Percentiles rank a stretch among this genome's conserved stretches.
phyloP scores from a whole-genome alignment of 2,888 invertebrate genomes.

The Meta bourneti region DNA sequence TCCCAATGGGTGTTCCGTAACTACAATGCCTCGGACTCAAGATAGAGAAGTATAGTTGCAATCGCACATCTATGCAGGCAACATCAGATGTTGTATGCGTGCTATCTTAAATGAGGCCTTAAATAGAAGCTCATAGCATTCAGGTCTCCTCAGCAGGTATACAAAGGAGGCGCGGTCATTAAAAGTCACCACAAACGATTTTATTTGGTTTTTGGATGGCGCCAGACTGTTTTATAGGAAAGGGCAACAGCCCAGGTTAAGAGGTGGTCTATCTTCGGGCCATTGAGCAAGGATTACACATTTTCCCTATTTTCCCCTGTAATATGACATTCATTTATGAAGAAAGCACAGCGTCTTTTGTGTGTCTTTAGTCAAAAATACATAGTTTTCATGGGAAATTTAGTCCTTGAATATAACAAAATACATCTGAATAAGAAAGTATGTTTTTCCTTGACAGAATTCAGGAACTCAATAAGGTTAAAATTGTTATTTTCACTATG shows the following conservation, averaged over 20 bases:
- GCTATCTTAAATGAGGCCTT: not conserved
- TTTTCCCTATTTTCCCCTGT: not conserved
- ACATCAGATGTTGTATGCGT: not conserved
- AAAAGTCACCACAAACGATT: constrained; percentile 25
- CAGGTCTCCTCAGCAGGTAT: constrained; percentile 17
- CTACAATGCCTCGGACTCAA: not conserved
- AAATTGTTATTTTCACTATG: too few species aligned
- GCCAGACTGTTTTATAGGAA: constrained; percentile 21
- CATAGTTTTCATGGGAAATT: too few species aligned
- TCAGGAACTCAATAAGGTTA: too few species aligned
- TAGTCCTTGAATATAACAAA: too few species aligned
- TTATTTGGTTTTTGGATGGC: constrained; percentile 20
- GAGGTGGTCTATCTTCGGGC: not conserved
- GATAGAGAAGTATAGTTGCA: constrained; percentile 4
- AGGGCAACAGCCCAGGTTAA: not conserved
- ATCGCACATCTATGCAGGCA: constrained; percentile 10
- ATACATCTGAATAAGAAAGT: too few species aligned
- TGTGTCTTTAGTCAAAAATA: too few species aligned
- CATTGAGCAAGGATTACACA: not conserved
- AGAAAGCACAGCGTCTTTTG: too few species aligned
- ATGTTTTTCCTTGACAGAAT: too few species aligned
- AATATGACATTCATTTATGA: too few species aligned
- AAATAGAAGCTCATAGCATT: not conserved
- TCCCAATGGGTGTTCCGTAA: constrained; percentile 27
- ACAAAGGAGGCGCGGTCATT: constrained; percentile 20